Conservation (phyloP, 2,888 invertebrate species). For the Polydesmus complanatus region DNA sequence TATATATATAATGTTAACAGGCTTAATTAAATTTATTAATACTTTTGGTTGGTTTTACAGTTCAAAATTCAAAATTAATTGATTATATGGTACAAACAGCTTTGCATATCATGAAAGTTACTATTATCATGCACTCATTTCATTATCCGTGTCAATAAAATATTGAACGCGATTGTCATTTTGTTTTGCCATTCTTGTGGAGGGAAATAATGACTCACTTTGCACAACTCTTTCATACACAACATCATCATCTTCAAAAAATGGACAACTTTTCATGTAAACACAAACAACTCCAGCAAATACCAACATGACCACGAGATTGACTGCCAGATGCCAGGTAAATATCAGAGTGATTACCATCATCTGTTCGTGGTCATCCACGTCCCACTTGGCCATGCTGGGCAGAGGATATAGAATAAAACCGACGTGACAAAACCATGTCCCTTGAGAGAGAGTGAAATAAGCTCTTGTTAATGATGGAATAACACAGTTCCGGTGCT, state of each 20-base stretch:
- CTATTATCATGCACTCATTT: no score
- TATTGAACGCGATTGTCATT: no score
- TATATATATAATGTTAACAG: no score
- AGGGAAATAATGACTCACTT: no score
- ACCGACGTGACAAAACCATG: constrained; percentile 39
- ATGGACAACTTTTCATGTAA: constrained; percentile 3
- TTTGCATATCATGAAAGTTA: no score
- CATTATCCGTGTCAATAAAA: no score
- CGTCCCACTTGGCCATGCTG: constrained; percentile 29
- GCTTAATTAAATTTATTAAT: no score
- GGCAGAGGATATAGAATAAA: constrained; percentile 38
- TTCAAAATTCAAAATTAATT: no score
- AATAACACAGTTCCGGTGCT: constrained; percentile 29
- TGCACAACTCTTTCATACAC: background rate
- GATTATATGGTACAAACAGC: no score
- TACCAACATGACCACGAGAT: constrained; percentile 8
- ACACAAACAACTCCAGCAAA: constrained; percentile 13
- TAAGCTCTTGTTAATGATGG: constrained; percentile 31
- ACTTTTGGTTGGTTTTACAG: no score
- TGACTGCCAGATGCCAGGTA: constrained; percentile 19
- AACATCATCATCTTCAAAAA: background rate
- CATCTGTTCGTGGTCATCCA: constrained; percentile 31
- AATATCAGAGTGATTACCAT: constrained; percentile 34
- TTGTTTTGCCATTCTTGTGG: no score
- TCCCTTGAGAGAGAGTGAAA: constrained; percentile 38